Base-by-base conservation (phyloP, 2,113 vertebrate genomes). In the Seriola quinqueradiata region DNA sequence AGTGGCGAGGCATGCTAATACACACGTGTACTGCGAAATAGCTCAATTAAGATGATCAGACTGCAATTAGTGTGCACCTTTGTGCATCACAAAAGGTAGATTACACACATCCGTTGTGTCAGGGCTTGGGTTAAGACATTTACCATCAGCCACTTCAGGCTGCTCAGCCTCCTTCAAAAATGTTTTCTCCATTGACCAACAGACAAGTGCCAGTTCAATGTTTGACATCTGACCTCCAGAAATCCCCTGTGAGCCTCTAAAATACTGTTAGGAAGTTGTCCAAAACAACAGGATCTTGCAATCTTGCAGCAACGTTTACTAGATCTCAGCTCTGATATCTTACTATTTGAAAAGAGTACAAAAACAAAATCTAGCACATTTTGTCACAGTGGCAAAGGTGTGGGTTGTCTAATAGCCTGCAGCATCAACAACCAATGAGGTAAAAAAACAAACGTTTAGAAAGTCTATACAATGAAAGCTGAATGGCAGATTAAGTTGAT, bases 41-140 rank as follows among this genome's bases (percentile, higher is more conserved):
- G 76, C 86, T 87, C 84, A 84, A 88, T 87, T 83, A 89, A 50
- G 75, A 78, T 79, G 70, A 83, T 84, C 82, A 85, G 42, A 71
- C 75, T 28, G 63, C 66, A 77, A 87, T 87, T 81, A 81, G 81
- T 12, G 68, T 52, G 60, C 63, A 23, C 64, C 34, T 63, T 55
- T 38, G 32, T 80, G 87, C 73, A 46, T 81, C 82, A 87, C 82
- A 85, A 87, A 85, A 76, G 77, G 63, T 58, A 78, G 59, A 89
- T 89, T 63, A 85, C 74, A 65, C 80, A 73, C 64, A 58, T 71
- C 60, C 65, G 19, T 5, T 3, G 69, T 16, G 55, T 65, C 54
- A 2, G 2, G 17, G 61, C 16, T 70, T 12, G 23, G 40, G 66
- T 74, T 76, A 14, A 77, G 66, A 63, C 71, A 8, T 82, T 32